These are phyloP conservation scores for Falcaria lacertinaria DNA, from an alignment of 2,888 invertebrate species.

Conservation along the genomic window DNA sequence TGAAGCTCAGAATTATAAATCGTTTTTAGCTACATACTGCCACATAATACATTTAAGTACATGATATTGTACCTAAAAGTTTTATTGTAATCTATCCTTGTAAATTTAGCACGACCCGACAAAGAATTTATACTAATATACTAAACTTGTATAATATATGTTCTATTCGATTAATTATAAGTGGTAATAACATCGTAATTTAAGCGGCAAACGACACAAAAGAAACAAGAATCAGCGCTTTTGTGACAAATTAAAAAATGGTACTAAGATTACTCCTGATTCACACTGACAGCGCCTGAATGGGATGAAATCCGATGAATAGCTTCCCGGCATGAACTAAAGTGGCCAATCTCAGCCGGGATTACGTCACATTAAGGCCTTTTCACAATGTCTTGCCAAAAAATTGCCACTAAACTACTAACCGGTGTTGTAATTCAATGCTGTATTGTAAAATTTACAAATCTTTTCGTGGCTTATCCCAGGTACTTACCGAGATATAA, in stretches of 20 bases:
- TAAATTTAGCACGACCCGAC: too few relatives aligned
- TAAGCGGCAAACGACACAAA: constrained; percentile 5
- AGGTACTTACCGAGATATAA: not conserved
- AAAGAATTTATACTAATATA: too few relatives aligned
- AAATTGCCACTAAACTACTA: constrained; percentile 6
- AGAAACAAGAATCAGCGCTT: constrained; percentile 14
- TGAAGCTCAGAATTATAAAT: too few relatives aligned
- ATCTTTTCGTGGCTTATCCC: not conserved
- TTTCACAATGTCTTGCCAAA: constrained; percentile 20
- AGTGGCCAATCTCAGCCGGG: constrained; percentile 50
- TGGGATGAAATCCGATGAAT: constrained; percentile 50
- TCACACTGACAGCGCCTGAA: constrained; percentile 41
- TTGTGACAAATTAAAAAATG: constrained; percentile 39
- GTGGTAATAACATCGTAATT: not conserved
- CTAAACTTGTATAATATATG: too few relatives aligned
- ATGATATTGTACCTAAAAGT: too few relatives aligned
- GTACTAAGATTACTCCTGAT: constrained; percentile 39
- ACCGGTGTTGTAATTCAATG: constrained; percentile 6
- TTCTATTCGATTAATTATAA: too few relatives aligned
- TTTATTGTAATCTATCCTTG: too few relatives aligned
- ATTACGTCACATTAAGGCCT: constrained; percentile 45
- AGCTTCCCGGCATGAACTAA: constrained; percentile 34
- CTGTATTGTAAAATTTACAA: not conserved
- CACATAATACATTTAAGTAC: too few relatives aligned
- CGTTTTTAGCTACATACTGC: too few relatives aligned